Evolutionary conservation across 2,797 vertebrate species (phyloP), one percentile per base, ranked within the genome.

Genomic region (Buphagus erythrorhynchus): DNA sequence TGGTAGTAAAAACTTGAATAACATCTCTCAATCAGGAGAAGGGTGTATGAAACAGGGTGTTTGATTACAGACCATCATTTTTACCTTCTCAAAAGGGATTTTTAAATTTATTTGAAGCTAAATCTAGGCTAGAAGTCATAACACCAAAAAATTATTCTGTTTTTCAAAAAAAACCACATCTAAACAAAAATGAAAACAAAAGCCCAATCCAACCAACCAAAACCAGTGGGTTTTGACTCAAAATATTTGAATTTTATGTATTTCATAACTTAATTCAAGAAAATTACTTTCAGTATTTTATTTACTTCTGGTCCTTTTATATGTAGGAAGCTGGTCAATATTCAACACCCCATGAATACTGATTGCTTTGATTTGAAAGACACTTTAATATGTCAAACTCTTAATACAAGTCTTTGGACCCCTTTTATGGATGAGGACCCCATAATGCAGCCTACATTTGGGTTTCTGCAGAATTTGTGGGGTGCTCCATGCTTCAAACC

Each of bases 71-170:
- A 31, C 13, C 18, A 65, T 20, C 2, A 55, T 62, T 83, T 74
- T 38, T 18, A 71, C 21, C 13, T 45, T 13, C 33, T 55, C 15
- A 63, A 52, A 74, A 80, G 13, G 19, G 20, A 38, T 52, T 76
- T 85, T 48, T 33, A 74, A 59, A 54, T n/a, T 73, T n/a, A 42
- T 48, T 22, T 66, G 19, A 58, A 43, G 15, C 11, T 72, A 79
- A 69, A 67, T 22, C 15, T 29, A 19, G 49, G 16, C 13, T 73
- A 74, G 48, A 73, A 71, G 12, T 67, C 7, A 40, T 3, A 16
- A 38, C 4, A n/a, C 1, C 5, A 55, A 57, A 36, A 33, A 61
- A 5, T 2, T 8, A 10, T 5, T 18, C 4, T 0, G 0, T 28
- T 76, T 73, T n/a, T 9, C 2, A 35, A 80, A n/a, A 16, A 36